Percentiles rank a stretch among this genome's conserved stretches.
Evolutionary conservation across 1,140 invertebrate genomes (phyloP).

Genomic region (Drosophila murphyi): DNA sequence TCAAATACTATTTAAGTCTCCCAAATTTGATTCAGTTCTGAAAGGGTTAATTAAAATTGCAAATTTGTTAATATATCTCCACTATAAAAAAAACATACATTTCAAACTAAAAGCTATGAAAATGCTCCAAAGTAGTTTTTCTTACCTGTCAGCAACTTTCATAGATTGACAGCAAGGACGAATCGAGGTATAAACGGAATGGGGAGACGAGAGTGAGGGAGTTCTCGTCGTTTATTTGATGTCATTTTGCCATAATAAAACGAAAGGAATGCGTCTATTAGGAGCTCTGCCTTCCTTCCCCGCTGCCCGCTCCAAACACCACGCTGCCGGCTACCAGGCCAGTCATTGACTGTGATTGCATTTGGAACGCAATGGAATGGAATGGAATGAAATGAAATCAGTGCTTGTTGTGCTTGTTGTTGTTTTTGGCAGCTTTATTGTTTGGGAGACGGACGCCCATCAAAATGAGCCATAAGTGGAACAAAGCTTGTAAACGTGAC

Average conservation of each 20-base stretch:
- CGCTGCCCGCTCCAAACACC: no score
- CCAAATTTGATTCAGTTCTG: no score
- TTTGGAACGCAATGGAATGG: constrained; percentile 33
- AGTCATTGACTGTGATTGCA: constrained; percentile 59
- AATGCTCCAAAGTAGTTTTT: no score
- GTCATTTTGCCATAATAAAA: constrained; percentile 12
- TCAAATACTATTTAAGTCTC: no score
- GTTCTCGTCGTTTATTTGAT: constrained; percentile 71
- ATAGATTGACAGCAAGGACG: no score
- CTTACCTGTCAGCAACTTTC: no score
- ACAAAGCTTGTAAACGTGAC: constrained; percentile 83
- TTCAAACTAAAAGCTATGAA: no score
- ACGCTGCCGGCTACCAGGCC: background rate
- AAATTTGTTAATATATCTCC: no score
- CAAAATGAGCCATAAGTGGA: constrained; percentile 84
- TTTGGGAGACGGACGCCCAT: constrained; percentile 33
- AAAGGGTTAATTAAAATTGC: no score
- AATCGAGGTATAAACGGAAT: no score
- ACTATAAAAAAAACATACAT: no score
- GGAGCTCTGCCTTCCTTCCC: background rate
- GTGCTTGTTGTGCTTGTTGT: constrained; percentile 11
- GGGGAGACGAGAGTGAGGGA: no score
- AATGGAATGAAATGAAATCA: constrained; percentile 28
- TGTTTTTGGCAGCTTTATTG: constrained; percentile 22
- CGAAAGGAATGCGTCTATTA: constrained; percentile 63